Evolutionary conservation across 1,140 invertebrate genomes (phyloP).

Genomic region (Colletes gigas): DNA sequence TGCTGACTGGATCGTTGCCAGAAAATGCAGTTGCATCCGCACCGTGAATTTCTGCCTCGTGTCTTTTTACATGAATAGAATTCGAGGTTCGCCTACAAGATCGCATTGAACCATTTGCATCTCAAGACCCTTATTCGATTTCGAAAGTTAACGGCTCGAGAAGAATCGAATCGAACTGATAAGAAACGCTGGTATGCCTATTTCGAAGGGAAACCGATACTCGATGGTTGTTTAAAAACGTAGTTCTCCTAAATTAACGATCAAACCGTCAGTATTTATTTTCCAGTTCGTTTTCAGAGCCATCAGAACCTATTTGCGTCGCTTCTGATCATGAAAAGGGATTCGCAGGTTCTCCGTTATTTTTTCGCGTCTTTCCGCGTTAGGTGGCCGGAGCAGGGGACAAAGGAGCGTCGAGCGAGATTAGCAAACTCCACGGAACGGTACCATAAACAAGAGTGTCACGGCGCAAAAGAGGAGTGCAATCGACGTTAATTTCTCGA

Average conservation of each 20-base stretch:
- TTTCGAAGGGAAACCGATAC: too few relatives aligned
- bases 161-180: too few relatives aligned
- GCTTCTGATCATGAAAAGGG: too few relatives aligned
- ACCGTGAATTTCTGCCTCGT: neutral
- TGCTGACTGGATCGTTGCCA: neutral
- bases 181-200: too few relatives aligned
- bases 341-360: too few relatives aligned
- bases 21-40: neutral
- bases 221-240: too few relatives aligned
- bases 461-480: neutral
- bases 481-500: conserved; percentile 2
- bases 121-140: neutral
- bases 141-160: neutral
- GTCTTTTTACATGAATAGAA: neutral
- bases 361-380: too few relatives aligned
- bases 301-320: too few relatives aligned
- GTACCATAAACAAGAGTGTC: neutral
- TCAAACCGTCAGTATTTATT: too few relatives aligned
- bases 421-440: neutral
- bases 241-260: too few relatives aligned
- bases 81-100: neutral
- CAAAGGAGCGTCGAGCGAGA: neutral
- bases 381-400: too few relatives aligned
- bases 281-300: too few relatives aligned
- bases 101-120: neutral